Base-by-base conservation (phyloP, 2,797 vertebrate genomes). In the Ataeniobius toweri region DNA sequence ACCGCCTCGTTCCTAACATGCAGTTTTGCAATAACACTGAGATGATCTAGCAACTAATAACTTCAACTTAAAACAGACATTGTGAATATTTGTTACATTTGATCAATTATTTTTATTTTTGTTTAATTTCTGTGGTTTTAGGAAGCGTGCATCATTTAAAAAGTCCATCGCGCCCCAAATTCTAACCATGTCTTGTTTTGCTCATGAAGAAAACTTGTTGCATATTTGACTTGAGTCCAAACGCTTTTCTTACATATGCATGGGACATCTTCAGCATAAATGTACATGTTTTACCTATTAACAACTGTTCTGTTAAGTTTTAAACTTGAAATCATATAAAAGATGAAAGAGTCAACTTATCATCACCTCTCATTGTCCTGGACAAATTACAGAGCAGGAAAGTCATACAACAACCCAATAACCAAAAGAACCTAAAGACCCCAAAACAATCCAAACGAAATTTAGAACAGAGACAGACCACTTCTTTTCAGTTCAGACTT, bases 161-260 rank as follows among this genome's bases (percentile, higher is more conserved):
- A 61, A n/a, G 56, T 65, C n/a, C 70, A 74, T 75, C 68, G 2
- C 41, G 24, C 71, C 73, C 59, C 68, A 86, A 55, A 80, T 82
- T 51, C 48, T 71, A 85, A 76, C 71, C 81, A 83, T 41, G 78
- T 77, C 83, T 79, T 84, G 31, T 81, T 83, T 80, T 83, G 50
- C 44, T 73, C 71, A 9, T 67, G 73, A 41, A 44, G 55, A 74
- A 63, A 77, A 39, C 65, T n/a, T 68, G 68, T 44, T 71, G 31
- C 18, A 58, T 74, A 74, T 81, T 85, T 84, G 56, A 76, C 14
- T 76, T 41, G 55, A 74, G 71, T 70, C 73, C 78, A 67, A 71
- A 44, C 10, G 22, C 73, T 58, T 69, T 1, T 7, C 59, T 46
- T 71, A n/a, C 28, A 22, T n/a, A 12, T 6, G 20, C 5, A 22